phyloP scores from a whole-genome alignment of 2,113 vertebrate genomes.

The Todiramphus chloris region DNA sequence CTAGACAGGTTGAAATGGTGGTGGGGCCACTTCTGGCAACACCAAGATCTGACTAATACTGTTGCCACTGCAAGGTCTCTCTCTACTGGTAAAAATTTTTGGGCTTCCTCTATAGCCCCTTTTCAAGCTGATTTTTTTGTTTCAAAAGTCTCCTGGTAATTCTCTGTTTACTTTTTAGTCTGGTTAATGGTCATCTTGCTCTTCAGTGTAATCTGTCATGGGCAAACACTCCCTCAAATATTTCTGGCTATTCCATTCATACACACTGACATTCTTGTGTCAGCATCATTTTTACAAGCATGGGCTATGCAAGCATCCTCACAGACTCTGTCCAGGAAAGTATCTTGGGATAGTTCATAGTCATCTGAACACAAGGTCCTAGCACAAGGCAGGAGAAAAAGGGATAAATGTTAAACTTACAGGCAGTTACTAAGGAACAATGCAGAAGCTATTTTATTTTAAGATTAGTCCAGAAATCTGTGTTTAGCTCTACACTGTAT shows the following conservation, averaged over 20 bases:
- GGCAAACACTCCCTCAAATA: rapidly evolving
- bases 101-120: background rate
- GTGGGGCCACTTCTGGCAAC: background rate
- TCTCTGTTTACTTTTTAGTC: background rate
- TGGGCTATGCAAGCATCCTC: background rate
- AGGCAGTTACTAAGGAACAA: background rate
- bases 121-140: background rate
- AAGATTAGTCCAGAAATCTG: background rate
- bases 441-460: background rate
- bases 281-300: background rate
- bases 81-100: background rate
- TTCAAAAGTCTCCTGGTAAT: background rate
- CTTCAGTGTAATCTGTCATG: background rate
- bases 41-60: background rate
- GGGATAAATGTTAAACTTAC: background rate
- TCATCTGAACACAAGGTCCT: background rate
- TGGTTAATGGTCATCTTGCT: background rate
- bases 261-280: rapidly evolving
- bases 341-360: background rate
- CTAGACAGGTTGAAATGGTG: background rate
- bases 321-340: background rate
- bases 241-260: background rate
- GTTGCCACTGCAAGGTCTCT: background rate
- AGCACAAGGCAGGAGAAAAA: background rate
- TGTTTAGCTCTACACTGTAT: background rate